Percentiles rank a stretch among this genome's conserved stretches.
Evolutionary conservation across 2,113 vertebrate genomes (phyloP).

Genomic region (Cryptomyrus ogoouensis): DNA sequence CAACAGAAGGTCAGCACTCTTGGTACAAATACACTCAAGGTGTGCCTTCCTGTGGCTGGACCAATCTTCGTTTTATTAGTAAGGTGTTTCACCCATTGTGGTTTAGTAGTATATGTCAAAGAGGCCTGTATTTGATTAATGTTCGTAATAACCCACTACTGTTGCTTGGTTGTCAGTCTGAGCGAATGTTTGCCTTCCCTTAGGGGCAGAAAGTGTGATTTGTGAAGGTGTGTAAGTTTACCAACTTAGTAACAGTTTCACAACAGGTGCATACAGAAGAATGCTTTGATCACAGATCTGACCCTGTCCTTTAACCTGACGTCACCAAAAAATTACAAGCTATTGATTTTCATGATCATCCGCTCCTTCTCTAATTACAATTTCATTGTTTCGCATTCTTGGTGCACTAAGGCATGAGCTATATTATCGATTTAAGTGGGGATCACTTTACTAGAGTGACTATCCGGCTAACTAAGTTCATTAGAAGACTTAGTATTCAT

Average conservation of each 20-base stretch:
- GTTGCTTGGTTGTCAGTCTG: background rate
- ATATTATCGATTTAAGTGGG: background rate
- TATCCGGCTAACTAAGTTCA: background rate
- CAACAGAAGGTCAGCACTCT: background rate
- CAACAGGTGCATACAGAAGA: background rate
- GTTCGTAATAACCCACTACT: background rate
- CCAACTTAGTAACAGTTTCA: background rate
- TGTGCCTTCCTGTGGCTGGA: background rate
- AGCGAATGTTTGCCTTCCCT: background rate
- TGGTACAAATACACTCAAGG: background rate
- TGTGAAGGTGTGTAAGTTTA: background rate
- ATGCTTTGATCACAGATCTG: background rate
- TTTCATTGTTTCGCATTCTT: background rate
- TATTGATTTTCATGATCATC: background rate
- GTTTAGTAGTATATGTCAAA: background rate
- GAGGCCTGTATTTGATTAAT: background rate
- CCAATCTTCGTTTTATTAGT: background rate
- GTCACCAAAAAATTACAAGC: background rate
- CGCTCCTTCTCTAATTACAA: background rate
- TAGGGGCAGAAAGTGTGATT: background rate
- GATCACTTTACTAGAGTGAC: background rate
- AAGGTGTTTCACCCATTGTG: background rate
- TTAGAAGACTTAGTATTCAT: background rate
- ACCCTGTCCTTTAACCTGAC: background rate
- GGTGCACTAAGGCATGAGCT: background rate